These are phyloP conservation scores for Trogon surrucura DNA, from an alignment of 2,113 vertebrate species.

Conservation along the genomic window DNA sequence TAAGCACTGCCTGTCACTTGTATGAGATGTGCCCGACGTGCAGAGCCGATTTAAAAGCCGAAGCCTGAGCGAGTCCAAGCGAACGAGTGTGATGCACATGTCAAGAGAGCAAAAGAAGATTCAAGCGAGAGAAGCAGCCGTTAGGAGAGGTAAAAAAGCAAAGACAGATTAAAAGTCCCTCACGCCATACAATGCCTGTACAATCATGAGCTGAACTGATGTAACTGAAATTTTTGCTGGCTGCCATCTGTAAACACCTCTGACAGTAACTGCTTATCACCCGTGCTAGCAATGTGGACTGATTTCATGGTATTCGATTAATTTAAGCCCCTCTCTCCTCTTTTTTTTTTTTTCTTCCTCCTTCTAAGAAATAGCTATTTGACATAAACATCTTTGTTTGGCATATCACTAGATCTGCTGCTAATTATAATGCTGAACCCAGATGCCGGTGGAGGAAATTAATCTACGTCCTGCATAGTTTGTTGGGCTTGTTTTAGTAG, in stretches of 20 bases:
- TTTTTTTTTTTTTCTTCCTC: background rate
- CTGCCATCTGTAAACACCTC: conserved; percentile 14
- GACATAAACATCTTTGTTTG: conserved; percentile 70
- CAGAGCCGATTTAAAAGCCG: background rate
- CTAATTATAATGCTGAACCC: conserved; percentile 71
- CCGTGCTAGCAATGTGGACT: conserved; percentile 2
- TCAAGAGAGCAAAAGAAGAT: conserved; percentile 29
- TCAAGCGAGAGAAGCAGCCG: background rate
- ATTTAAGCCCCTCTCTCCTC: background rate
- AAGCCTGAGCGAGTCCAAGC: background rate
- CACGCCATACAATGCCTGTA: background rate
- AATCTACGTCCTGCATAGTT: conserved; percentile 66
- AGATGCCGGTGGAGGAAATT: conserved; percentile 70
- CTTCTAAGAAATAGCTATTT: conserved; percentile 53
- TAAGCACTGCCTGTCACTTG: background rate
- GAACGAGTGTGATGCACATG: conserved; percentile 2
- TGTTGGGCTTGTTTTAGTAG: conserved; percentile 62
- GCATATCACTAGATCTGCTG: conserved; percentile 66
- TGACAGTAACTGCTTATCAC: conserved; percentile 26
- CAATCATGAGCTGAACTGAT: background rate
- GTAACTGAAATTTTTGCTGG: background rate
- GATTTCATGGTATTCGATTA: conserved; percentile 35
- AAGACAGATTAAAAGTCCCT: background rate
- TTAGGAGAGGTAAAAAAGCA: background rate
- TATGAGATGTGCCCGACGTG: background rate